A percentile compares a stretch with the other conserved stretches of the same genome.
Conservation (phyloP, 2,797 vertebrate genomes). For the Scleropages formosus region DNA sequence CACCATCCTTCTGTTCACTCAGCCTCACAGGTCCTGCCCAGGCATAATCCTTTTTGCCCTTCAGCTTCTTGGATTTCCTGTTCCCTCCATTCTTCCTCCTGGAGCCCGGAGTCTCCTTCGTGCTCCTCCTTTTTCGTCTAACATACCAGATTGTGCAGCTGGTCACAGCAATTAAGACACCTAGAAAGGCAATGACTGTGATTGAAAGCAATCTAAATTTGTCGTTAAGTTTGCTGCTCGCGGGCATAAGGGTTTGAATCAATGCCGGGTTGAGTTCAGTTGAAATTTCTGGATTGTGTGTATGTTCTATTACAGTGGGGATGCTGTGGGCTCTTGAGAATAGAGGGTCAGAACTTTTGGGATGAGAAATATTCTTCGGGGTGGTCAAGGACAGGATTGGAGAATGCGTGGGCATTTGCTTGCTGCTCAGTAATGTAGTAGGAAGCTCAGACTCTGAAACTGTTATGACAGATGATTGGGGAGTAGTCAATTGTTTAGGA, state of each 20-base stretch:
- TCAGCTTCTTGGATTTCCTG: slow-evolving; percentile 42
- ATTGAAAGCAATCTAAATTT: slow-evolving; percentile 3
- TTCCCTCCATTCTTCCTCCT: not conserved
- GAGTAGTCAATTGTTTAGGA: not conserved
- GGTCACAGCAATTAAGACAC: not conserved
- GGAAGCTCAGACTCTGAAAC: not conserved
- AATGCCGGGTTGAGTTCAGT: not conserved
- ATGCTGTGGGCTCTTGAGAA: not conserved
- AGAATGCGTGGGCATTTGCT: too few relatives aligned
- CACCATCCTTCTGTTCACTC: slow-evolving; percentile 17
- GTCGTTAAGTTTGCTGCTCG: not conserved
- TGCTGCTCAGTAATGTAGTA: too few relatives aligned
- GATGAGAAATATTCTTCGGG: not conserved
- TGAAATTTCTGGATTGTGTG: not conserved
- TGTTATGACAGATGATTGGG: not conserved
- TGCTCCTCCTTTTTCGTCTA: slow-evolving; percentile 22
- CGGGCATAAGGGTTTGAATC: not conserved
- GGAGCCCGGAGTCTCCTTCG: slow-evolving; percentile 23
- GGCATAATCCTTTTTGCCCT: slow-evolving; percentile 30
- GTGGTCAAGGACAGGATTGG: too few relatives aligned
- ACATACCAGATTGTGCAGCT: not conserved
- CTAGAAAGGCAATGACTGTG: not conserved
- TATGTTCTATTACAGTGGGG: not conserved
- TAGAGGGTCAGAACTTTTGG: not conserved
- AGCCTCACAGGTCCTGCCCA: slow-evolving; percentile 49